Percentiles rank a stretch among this genome's conserved stretches.
These are phyloP conservation scores for Lycorma delicatula DNA, from an alignment of 1,140 invertebrate genomes.

Conservation along the genomic window DNA sequence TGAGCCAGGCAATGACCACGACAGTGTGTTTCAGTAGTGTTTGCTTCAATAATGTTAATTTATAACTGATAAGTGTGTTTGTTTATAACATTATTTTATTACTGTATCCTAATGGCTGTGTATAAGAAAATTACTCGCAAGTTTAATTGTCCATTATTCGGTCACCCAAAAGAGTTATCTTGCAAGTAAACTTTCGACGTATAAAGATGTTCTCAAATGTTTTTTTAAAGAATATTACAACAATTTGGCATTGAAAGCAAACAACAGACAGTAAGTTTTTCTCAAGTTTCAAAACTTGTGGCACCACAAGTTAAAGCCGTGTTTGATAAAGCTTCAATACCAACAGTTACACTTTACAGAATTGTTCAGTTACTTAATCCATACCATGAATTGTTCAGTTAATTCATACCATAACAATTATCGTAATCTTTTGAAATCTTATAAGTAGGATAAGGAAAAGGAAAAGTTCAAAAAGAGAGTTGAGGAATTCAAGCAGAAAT, in stretches of 20 bases:
- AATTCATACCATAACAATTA: constrained; percentile 4
- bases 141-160: constrained; percentile 1
- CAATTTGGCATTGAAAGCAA: background rate
- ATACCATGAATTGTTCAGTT: no score
- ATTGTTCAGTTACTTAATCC: constrained; percentile 1
- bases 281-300: constrained; percentile 3
- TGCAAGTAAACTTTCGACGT: background rate
- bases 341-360: constrained; percentile 6
- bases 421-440: constrained; percentile 1
- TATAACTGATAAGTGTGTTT: background rate
- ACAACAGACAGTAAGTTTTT: constrained; percentile 7
- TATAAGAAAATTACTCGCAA: background rate
- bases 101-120: background rate
- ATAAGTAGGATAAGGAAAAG: constrained; percentile 2
- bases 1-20: background rate
- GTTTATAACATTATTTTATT: background rate
- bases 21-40: background rate
- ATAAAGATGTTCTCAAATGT: background rate
- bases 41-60: background rate
- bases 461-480: constrained; percentile 2
- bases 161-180: background rate
- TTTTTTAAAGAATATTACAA: constrained; percentile 3
- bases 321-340: background rate
- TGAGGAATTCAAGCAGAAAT: constrained; percentile 2
- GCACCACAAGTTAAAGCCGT: background rate